Evolutionary conservation across 2,797 vertebrate species (phyloP).

Genomic region (Crenichthys baileyi): DNA sequence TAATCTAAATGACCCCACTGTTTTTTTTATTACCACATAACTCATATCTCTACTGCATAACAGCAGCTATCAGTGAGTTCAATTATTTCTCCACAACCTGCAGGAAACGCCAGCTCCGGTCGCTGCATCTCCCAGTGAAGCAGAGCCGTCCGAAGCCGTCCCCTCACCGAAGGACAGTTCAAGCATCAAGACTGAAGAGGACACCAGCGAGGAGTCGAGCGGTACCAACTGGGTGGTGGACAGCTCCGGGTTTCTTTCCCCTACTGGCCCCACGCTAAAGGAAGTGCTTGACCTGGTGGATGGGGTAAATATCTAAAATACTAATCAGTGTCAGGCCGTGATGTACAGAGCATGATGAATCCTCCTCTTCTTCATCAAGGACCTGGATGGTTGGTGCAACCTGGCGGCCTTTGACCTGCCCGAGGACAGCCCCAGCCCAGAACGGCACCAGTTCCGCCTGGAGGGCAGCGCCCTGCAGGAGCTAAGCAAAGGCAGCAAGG

Average conservation of each 20-base stretch:
- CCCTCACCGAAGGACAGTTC: constrained; percentile 61
- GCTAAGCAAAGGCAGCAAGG: constrained; percentile 90
- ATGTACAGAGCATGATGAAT: not conserved
- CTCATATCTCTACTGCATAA: not conserved
- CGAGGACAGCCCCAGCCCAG: constrained; percentile 78
- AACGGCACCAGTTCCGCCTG: constrained; percentile 91
- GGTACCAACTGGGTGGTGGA: constrained; percentile 90
- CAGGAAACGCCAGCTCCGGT: constrained; percentile 49
- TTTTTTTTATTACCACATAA: too few species aligned
- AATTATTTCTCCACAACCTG: constrained; percentile 2
- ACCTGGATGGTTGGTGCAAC: constrained; percentile 94
- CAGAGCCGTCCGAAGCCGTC: constrained; percentile 20
- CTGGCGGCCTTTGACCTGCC: constrained; percentile 91
- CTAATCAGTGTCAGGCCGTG: too few species aligned
- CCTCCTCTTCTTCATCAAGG: constrained; percentile 72
- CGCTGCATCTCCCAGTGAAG: constrained; percentile 33
- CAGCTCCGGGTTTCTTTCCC: constrained; percentile 87
- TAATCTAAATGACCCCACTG: too few species aligned
- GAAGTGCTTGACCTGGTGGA: constrained; percentile 97
- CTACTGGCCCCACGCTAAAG: constrained; percentile 83
- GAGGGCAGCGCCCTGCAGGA: constrained; percentile 93
- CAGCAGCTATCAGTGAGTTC: not conserved
- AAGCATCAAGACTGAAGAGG: constrained; percentile 63
- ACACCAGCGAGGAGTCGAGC: constrained; percentile 63
- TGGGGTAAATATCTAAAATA: constrained; percentile 79